phyloP scores from a whole-genome alignment of 2,113 vertebrate species.

The Orycteropus afer region DNA sequence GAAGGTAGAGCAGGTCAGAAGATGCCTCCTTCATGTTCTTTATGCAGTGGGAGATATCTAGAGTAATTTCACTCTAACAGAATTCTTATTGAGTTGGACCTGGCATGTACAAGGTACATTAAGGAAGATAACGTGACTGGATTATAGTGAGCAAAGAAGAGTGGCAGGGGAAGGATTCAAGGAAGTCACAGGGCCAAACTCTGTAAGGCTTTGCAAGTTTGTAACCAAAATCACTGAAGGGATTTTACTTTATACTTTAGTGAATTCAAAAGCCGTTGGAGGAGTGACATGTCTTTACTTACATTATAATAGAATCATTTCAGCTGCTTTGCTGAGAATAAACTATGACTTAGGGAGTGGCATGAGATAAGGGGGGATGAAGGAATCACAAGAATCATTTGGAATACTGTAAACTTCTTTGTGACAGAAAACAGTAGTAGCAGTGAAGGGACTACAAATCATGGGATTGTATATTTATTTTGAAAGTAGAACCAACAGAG shows the following conservation, averaged over 20 bases:
- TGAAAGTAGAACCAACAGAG: constrained; percentile 2
- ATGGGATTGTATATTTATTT: background rate
- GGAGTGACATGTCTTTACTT: background rate
- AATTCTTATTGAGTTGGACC: background rate
- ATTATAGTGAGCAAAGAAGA: background rate
- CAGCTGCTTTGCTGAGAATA: background rate
- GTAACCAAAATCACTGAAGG: background rate
- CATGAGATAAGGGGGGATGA: background rate
- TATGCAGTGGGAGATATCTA: background rate
- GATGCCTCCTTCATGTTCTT: too few relatives aligned
- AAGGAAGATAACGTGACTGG: background rate
- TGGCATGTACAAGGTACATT: background rate
- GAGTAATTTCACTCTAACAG: background rate
- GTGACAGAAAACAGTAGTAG: background rate
- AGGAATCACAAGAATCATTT: background rate
- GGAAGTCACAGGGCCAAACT: background rate
- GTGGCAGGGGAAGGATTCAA: too few relatives aligned
- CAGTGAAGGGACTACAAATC: background rate
- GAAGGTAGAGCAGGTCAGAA: too few relatives aligned
- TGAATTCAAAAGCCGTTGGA: background rate
- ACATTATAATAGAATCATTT: background rate
- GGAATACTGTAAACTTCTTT: background rate
- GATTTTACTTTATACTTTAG: background rate
- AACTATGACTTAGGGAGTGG: background rate
- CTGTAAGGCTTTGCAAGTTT: background rate